phyloP scores from a whole-genome alignment of 2,113 vertebrate genomes.

The Cololabis saira region DNA sequence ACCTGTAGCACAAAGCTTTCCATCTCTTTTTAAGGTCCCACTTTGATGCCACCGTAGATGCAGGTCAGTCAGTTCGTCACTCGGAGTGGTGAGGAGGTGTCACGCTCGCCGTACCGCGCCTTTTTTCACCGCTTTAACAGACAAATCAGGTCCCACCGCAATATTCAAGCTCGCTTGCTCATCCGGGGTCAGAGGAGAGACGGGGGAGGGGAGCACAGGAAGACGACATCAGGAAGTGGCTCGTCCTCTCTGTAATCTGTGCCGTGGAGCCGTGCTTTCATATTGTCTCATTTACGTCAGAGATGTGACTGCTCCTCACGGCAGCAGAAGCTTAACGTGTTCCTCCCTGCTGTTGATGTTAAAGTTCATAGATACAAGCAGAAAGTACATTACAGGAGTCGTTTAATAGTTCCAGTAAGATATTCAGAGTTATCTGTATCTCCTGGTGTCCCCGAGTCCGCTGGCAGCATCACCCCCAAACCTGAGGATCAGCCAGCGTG shows the following conservation, averaged over 20 bases:
- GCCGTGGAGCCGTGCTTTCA: slow-evolving; percentile 36
- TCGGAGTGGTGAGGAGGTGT: slow-evolving; percentile 21
- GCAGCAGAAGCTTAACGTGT: not conserved
- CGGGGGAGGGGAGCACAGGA: slow-evolving; percentile 67
- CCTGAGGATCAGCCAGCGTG: no score
- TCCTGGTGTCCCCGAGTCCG: no score
- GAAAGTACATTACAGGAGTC: no score
- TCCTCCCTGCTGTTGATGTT: no score
- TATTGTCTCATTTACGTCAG: slow-evolving; percentile 26
- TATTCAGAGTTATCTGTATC: no score
- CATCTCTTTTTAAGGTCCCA: slow-evolving; percentile 1
- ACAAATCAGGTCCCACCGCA: slow-evolving; percentile 24
- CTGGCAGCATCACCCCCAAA: no score
- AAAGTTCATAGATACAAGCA: no score
- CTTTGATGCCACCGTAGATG: slow-evolving; percentile 56
- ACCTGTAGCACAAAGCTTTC: slow-evolving; percentile 21
- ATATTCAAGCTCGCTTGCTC: slow-evolving; percentile 16
- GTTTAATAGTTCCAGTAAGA: no score
- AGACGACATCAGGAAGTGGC: slow-evolving; percentile 81
- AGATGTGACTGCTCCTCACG: slow-evolving; percentile 11
- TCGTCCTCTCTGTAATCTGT: slow-evolving; percentile 74
- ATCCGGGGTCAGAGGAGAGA: slow-evolving; percentile 64
- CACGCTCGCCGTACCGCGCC: slow-evolving; percentile 9
- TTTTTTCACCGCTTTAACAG: slow-evolving; percentile 33
- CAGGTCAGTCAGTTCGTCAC: slow-evolving; percentile 56